Evolutionary conservation across 1,140 invertebrate species (phyloP), one percentile per base, ranked within the genome.

Genomic region (Archivesica marissinica): DNA sequence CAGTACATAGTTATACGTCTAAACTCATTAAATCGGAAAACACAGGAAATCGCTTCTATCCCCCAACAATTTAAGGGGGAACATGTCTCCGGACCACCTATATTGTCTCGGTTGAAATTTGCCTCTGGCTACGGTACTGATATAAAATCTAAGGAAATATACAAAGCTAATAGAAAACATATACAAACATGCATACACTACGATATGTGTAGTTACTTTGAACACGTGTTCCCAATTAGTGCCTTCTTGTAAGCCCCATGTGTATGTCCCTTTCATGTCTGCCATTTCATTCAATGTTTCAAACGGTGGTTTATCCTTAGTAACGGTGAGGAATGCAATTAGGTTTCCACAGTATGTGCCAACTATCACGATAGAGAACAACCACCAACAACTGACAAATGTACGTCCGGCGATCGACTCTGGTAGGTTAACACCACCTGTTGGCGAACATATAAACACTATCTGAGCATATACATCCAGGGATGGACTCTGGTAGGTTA

Each of bases 311-410:
- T 88, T 88, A 28, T 88, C 85, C 30, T 75, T 87, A 2, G 82
- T 75, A 91, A 99, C 98, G 0, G 98, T 99, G 11, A 99, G 95
- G 91, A 98, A 98, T 7, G 98, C 98, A 0, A 99, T 98, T 35
- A 99, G 95, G 93, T 98, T 98, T 9, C 98, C 98, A 54, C 97
- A 98, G 93, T 99, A 99, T 0, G 97, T 88, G 47, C 61, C 78
- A 11, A 81, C 78, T 15, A 81, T 47, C n/a, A 81, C 78, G 25
- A 81, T 81, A 28, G 38, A 81, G 35, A 81, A 81, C 11, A 81
- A 64, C 78, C 78, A 81, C 78, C 78, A 81, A 41, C 61, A 81
- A 30, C 78, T 70, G n/a, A 81, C 64, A 52, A 81, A 54, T 7
- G 78, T 81, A n/a, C 78, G 61, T 9, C 78, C 78, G 6, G 78